Evolutionary conservation across 2,113 vertebrate species (phyloP), one percentile per base, ranked within the genome.

Genomic region (Pheucticus melanocephalus): DNA sequence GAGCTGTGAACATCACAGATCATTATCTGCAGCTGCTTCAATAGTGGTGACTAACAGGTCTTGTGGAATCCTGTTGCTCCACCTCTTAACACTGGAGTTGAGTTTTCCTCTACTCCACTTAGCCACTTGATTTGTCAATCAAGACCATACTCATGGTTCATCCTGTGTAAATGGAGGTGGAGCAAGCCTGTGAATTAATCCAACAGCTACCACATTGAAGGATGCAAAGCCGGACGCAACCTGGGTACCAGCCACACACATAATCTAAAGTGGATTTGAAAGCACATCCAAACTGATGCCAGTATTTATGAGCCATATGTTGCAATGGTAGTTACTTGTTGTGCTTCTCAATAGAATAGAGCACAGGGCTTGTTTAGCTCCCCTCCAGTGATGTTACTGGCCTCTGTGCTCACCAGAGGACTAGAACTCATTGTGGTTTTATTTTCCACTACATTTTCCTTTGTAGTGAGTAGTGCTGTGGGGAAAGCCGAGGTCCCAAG

Each of bases 81-180:
- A 4, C 42, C 48, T 82, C 78, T 31, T 44, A 50, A 37, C 0
- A 1, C 25, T 73, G 70, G 15, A 75, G n/a, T 3, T 80, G 57
- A 45, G 39, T 73, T 56, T 66, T 57, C 42, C 30, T 78, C 20
- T 37, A 9, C 22, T 47, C 25, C 35, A 10, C 45, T 25, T 57
- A 31, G 42, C 28, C 47, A 15, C 9, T 11, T 50, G 63, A 42
- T 42, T 61, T 1, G 0, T 23, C 0, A 2, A 7, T 33, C 3
- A 1, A 28, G 42, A 48, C 42, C 5, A 1, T 30, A 3, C 28
- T n/a, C 24, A 1, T 66, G 42, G 10, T 54, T 72, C 13, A 4
- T 83, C 30, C 39, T 22, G 5, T 3, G 2, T 48, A 63, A 68
- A 48, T 9, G 35, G 37, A 64, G 30, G 61, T 3, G 2, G n/a